A percentile compares a stretch with the other conserved stretches of the same genome.
Conservation (phyloP, 2,888 invertebrate genomes). For the Graphium colonna region DNA sequence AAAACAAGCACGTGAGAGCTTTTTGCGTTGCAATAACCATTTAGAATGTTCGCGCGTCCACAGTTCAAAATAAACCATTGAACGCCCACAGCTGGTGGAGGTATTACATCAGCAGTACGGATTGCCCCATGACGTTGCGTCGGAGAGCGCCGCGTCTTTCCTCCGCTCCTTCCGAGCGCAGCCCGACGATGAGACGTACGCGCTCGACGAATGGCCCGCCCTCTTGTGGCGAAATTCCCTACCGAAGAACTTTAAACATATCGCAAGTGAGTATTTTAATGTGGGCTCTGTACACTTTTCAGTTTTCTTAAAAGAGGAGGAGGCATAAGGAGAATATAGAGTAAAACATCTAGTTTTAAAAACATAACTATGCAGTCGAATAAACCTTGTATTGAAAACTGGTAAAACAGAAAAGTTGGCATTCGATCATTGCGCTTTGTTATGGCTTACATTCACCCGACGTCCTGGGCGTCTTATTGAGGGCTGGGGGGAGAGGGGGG, state of each 20-base stretch:
- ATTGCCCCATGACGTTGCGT: conserved; percentile 82
- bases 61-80: not conserved
- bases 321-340: too few species aligned
- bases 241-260: conserved; percentile 85
- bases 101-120: conserved; percentile 82
- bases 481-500: too few species aligned
- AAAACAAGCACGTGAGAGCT: conserved; percentile 9
- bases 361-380: too few species aligned
- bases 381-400: too few species aligned
- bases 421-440: too few species aligned
- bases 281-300: too few species aligned
- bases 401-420: too few species aligned
- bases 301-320: too few species aligned
- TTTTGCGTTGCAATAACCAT: not conserved
- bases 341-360: too few species aligned
- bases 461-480: too few species aligned
- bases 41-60: not conserved
- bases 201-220: conserved; percentile 88
- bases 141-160: conserved; percentile 83
- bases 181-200: conserved; percentile 87
- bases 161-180: conserved; percentile 88
- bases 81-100: conserved; percentile 58
- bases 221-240: conserved; percentile 89
- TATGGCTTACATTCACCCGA: too few species aligned
- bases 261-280: conserved; percentile 78